phyloP scores from a whole-genome alignment of 2,888 invertebrate species.

The Cylindroiulus punctatus region DNA sequence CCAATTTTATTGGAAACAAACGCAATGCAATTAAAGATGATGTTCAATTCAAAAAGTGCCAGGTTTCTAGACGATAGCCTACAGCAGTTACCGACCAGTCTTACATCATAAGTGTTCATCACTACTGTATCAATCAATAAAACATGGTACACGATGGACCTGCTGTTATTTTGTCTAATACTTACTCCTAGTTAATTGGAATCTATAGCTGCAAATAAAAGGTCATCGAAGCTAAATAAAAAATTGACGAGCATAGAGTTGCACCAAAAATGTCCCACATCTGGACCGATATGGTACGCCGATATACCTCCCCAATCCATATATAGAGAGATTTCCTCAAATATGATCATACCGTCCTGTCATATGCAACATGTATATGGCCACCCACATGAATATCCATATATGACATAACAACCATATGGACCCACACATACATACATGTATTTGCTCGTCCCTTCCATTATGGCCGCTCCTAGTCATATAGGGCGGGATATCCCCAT shows the following conservation, averaged over 20 bases:
- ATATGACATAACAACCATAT: too few relatives aligned
- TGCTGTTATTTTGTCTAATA: not conserved
- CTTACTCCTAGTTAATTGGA: not conserved
- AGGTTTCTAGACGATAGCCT: not conserved
- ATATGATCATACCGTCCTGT: too few relatives aligned
- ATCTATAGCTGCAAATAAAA: not conserved
- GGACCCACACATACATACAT: too few relatives aligned
- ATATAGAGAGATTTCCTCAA: too few relatives aligned
- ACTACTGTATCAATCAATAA: not conserved
- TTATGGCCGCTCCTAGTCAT: too few relatives aligned
- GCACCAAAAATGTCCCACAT: too few relatives aligned
- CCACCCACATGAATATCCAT: too few relatives aligned
- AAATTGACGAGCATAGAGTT: not conserved
- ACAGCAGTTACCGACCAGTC: not conserved
- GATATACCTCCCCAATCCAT: too few relatives aligned
- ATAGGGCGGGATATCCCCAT: too few relatives aligned
- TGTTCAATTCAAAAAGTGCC: not conserved
- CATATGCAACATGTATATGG: too few relatives aligned
- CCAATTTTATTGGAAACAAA: constrained; percentile 19
- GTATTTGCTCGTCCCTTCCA: too few relatives aligned
- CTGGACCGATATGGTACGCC: too few relatives aligned
- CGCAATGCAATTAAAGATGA: not conserved
- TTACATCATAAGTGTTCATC: not conserved
- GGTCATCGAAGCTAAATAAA: not conserved
- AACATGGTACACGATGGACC: not conserved